A percentile compares a stretch with the other conserved stretches of the same genome.
Conservation (phyloP, 1,140 invertebrate species). For the Camponotus vicinus region DNA sequence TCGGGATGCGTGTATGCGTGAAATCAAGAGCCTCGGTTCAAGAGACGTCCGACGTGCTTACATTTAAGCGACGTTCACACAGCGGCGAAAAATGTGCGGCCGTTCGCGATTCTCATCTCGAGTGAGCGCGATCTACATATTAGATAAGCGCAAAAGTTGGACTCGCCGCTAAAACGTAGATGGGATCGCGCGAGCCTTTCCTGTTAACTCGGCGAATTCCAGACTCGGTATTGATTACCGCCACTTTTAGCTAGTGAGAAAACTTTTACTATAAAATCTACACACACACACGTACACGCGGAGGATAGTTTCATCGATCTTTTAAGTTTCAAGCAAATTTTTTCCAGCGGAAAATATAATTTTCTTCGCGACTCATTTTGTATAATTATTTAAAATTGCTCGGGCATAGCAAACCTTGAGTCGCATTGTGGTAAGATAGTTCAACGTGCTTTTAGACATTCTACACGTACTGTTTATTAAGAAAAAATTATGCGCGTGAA, state of each 20-base stretch:
- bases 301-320: no score
- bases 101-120: constrained; percentile 16
- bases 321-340: no score
- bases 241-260: neutral
- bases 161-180: neutral
- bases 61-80: constrained; percentile 40
- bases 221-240: neutral
- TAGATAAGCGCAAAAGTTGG: constrained; percentile 26
- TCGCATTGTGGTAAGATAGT: neutral
- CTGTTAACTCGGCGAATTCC: neutral
- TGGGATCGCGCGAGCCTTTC: neutral
- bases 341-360: neutral
- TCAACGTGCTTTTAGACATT: neutral
- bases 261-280: constrained; percentile 16
- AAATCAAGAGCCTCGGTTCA: constrained; percentile 45
- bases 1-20: constrained; percentile 39
- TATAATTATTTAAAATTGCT: neutral
- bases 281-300: neutral
- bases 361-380: neutral
- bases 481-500: constrained; percentile 17
- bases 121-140: neutral
- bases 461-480: neutral
- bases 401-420: neutral
- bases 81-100: constrained; percentile 13
- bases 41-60: constrained; percentile 6